These are phyloP conservation scores for Cosmia trapezina DNA, from an alignment of 2,888 invertebrate species.

Conservation along the genomic window DNA sequence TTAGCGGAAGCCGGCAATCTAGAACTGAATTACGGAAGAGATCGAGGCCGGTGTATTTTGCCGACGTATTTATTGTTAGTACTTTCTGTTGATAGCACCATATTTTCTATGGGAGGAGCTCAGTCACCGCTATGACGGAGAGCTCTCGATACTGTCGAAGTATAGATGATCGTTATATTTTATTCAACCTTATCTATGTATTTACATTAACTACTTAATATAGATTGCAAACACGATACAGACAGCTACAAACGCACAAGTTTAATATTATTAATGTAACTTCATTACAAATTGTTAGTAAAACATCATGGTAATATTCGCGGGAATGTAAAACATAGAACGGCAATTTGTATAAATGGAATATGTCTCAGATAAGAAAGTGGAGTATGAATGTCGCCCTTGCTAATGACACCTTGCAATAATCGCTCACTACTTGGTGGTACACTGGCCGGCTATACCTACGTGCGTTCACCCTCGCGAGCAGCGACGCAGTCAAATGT, in stretches of 20 bases:
- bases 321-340: conserved; percentile 50
- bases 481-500: conserved; percentile 60
- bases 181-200: conserved; percentile 51
- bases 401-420: conserved; percentile 68
- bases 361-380: conserved; percentile 58
- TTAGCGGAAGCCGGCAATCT: conserved; percentile 43
- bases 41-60: conserved; percentile 65
- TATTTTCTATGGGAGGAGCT: conserved; percentile 60
- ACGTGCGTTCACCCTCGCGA: conserved; percentile 61
- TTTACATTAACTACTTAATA: conserved; percentile 53
- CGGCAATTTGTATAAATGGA: conserved; percentile 51
- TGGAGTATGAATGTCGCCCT: conserved; percentile 62
- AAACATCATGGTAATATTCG: conserved; percentile 24
- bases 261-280: conserved; percentile 36
- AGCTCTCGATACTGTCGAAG: conserved; percentile 48
- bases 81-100: conserved; percentile 64
- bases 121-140: conserved; percentile 41
- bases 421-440: conserved; percentile 57
- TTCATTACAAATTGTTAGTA: conserved; percentile 14
- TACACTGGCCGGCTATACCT: conserved; percentile 46
- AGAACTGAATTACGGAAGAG: conserved; percentile 69
- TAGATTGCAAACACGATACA: conserved; percentile 42
- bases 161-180: conserved; percentile 54
- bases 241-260: conserved; percentile 17
- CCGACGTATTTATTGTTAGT: conserved; percentile 70